phyloP scores from a whole-genome alignment of 2,113 vertebrate genomes.

The Paramormyrops kingsleyae region DNA sequence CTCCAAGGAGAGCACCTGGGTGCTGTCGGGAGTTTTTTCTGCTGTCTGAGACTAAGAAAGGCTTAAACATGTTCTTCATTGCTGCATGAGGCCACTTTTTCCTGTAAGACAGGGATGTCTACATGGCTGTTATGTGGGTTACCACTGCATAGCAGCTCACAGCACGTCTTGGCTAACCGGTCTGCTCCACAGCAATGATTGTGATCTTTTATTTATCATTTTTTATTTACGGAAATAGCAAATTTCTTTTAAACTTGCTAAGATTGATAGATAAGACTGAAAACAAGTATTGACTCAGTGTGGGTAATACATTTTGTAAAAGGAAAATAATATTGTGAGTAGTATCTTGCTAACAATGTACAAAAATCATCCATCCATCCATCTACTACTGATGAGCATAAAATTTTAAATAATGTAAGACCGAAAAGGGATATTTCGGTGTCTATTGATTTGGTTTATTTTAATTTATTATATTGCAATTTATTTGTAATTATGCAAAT shows the following conservation, averaged over 20 bases:
- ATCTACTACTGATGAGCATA: not conserved
- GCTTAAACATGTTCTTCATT: not conserved
- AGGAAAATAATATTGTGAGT: not conserved
- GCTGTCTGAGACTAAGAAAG: not conserved
- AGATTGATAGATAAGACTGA: not conserved
- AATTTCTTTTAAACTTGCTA: not conserved
- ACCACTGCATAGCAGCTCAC: not conserved
- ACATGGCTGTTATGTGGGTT: not conserved
- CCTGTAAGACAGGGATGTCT: not conserved
- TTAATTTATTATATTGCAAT: not conserved
- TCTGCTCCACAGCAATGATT: not conserved
- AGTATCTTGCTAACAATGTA: not conserved
- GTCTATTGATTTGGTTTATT: not conserved
- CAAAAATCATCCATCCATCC: not conserved
- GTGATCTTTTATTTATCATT: not conserved
- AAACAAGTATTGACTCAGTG: not conserved
- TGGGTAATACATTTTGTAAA: not conserved
- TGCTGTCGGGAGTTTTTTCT: not conserved
- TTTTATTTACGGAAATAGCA: not conserved
- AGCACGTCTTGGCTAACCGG: not conserved
- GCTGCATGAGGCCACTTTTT: not conserved
- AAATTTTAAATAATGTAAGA: not conserved
- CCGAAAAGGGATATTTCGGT: not conserved
- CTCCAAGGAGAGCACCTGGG: not conserved
- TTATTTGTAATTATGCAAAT: slow-evolving; percentile 3